Base-by-base conservation (phyloP, 35 echinoderm and acorn worm genomes). In the Eucidaris tribuloides region DNA sequence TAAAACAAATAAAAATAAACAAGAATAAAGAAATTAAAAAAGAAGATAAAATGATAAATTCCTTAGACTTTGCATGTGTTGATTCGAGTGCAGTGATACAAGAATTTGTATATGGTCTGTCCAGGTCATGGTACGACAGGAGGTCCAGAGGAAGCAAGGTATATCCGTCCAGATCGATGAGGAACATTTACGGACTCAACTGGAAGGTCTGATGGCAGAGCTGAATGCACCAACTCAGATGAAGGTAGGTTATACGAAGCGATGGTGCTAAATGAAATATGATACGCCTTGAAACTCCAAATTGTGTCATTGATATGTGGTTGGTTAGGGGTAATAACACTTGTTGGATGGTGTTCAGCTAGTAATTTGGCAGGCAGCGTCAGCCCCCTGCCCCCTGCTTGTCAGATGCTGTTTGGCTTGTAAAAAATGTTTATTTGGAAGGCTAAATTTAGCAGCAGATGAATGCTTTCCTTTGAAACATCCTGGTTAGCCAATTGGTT, bases 101-200 rank as follows among this genome's bases (percentile, higher is more conserved):
- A n/a, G n/a, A n/a, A n/a, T n/a, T n/a, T n/a, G n/a, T n/a, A n/a
- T n/a, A n/a, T n/a, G n/a, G n/a, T n/a, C n/a, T n/a, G n/a, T 20
- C 22, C 33, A 91, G 89, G 83, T 96, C 18, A 86, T 91, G 58
- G 83, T 84, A 15, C 71, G 63, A 58, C 83, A 86, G 63, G 88
- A 95, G 43, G 72, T 85, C 7, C 82, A 95, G 46, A 65, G 88
- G 27, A 95, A 95, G 44, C 36, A 70, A 24, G 92, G 92, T 13
- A 62, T 89, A 39, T 81, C 92, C 46, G 78, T 94, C 23, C 86
- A 89, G 62, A n/a, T 85, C 23, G 86, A 94, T 45, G 92, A 94
- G 31, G 92, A 94, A 62, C 87, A 95, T 32, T 54, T 83, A 0
- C 57, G 79, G 74, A 83, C 65, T n/a, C 45, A 62, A 38, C 79